Conservation (phyloP, 2,113 vertebrate genomes). For the Hydrolagus affinis region DNA sequence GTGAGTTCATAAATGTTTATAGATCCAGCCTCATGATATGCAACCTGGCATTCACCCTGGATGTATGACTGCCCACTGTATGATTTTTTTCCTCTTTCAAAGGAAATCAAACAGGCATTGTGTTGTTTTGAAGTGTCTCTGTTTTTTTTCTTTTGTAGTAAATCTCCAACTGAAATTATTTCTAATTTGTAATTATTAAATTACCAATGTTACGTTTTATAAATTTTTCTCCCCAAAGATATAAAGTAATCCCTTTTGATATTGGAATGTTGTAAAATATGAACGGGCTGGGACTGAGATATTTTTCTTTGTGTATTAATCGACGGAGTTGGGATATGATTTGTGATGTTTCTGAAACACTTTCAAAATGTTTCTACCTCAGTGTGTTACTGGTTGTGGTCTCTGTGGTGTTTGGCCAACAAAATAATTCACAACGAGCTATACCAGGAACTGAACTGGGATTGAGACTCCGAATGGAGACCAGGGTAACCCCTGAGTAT, state of each 20-base stretch:
- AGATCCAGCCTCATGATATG: not conserved
- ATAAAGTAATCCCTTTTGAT: too few species aligned
- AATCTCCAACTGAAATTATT: slow-evolving; percentile 1
- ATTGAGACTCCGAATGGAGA: not conserved
- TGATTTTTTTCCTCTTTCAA: slow-evolving; percentile 17
- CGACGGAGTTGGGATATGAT: too few species aligned
- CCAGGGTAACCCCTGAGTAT: not conserved
- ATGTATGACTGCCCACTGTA: not conserved
- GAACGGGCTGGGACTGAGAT: too few species aligned
- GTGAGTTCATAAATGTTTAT: not conserved
- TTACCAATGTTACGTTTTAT: too few species aligned
- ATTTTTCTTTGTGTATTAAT: too few species aligned
- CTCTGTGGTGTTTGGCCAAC: not conserved
- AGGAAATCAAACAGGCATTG: not conserved
- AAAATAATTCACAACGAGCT: not conserved
- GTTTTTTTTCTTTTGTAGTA: slow-evolving; percentile 21
- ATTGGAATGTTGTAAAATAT: too few species aligned
- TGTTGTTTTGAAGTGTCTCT: not conserved
- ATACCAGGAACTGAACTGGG: not conserved
- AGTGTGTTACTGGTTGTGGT: not conserved
- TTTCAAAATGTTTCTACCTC: not conserved
- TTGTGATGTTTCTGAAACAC: not conserved
- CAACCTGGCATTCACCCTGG: too few species aligned
- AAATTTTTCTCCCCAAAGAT: too few species aligned
- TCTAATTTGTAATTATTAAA: too few species aligned